Conservation (phyloP, 2,888 invertebrate species). For the Schizaphis graminum region DNA sequence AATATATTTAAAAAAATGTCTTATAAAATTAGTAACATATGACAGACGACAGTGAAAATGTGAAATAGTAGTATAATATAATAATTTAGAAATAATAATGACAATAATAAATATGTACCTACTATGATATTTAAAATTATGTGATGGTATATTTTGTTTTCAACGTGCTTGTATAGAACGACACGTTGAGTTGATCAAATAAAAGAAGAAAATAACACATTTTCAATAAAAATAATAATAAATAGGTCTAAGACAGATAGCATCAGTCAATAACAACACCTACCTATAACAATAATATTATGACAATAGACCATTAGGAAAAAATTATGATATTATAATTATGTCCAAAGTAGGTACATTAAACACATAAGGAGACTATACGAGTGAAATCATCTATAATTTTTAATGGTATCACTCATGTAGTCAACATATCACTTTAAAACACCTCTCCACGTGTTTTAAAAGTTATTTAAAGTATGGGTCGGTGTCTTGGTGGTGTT, state of each 20-base stretch:
- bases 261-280: neutral
- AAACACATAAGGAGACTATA: neutral
- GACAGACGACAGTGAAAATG: neutral
- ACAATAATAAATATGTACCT: neutral
- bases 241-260: constrained; percentile 16
- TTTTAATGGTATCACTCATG: neutral
- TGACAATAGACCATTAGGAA: neutral
- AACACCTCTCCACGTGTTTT: neutral
- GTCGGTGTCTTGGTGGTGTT: neutral
- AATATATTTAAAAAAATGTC: neutral
- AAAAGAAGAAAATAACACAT: neutral
- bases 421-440: neutral
- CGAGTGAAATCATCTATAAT: neutral
- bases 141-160: neutral
- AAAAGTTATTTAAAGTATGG: neutral
- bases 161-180: neutral
- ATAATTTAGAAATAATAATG: neutral
- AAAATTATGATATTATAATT: neutral
- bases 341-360: neutral
- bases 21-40: neutral
- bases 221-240: neutral
- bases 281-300: neutral
- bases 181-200: neutral
- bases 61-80: neutral
- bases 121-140: neutral